Conservation (phyloP, 2,888 invertebrate species). For the Ophonus ardosiacus region DNA sequence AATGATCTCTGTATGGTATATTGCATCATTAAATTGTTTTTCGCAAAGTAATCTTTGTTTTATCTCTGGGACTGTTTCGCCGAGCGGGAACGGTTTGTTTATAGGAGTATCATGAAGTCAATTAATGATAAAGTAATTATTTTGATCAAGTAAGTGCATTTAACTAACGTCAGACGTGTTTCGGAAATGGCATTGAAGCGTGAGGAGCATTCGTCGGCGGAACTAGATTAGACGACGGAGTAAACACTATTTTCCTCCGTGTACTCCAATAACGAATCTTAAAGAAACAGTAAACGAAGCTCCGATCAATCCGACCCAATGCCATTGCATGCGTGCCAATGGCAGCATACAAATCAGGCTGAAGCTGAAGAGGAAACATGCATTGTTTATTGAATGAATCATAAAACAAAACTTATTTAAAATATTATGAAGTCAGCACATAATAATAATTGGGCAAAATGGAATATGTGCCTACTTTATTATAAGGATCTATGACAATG, state of each 20-base stretch:
- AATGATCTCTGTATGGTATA: no score
- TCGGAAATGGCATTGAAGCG: conserved; percentile 17
- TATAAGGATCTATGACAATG: no score
- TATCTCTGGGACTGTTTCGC: no score
- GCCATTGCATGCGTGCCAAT: background rate
- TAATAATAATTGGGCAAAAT: no score
- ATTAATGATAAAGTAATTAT: conserved; percentile 39
- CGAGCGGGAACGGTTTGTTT: background rate
- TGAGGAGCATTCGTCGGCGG: conserved; percentile 2
- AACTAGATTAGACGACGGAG: conserved; percentile 32
- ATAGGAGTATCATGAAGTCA: background rate
- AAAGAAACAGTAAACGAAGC: conserved; percentile 9
- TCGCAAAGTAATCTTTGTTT: no score
- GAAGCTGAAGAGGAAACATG: background rate
- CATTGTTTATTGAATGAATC: conserved; percentile 54
- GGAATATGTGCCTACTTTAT: no score
- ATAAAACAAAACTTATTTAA: conserved; percentile 8
- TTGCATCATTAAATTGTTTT: no score
- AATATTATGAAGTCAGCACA: no score
- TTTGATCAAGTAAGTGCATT: conserved; percentile 27
- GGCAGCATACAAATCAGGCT: conserved; percentile 12
- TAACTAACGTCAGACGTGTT: conserved; percentile 18
- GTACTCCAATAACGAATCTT: conserved; percentile 18
- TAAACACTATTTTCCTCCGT: conserved; percentile 20
- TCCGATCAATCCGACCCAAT: background rate